phyloP scores from a whole-genome alignment of 1,140 invertebrate species.

The Polyergus mexicanus region DNA sequence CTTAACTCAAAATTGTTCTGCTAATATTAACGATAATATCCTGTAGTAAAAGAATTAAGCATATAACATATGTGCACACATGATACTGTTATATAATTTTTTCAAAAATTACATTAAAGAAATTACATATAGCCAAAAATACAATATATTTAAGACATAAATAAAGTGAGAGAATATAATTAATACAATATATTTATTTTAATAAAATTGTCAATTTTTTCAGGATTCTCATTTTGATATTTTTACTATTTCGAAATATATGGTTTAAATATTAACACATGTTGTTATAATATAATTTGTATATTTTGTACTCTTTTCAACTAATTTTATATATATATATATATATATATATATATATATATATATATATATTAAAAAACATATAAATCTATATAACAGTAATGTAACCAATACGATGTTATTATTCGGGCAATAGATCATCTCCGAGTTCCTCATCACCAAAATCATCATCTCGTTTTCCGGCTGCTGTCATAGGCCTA shows the following conservation, averaged over 20 bases:
- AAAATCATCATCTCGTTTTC: constrained; percentile 92
- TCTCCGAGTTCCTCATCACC: constrained; percentile 93
- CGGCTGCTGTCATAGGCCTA: constrained; percentile 92
- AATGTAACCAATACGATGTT: neutral
- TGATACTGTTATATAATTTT: neutral
- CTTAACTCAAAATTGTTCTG: neutral
- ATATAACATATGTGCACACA: neutral
- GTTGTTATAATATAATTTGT: neutral
- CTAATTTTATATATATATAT: neutral
- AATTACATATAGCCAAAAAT: neutral
- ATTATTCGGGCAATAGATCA: constrained; percentile 92
- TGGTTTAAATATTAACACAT: constrained; percentile 19
- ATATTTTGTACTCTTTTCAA: neutral
- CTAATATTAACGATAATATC: neutral
- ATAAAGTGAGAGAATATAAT: constrained; percentile 21
- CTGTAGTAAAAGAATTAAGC: constrained; percentile 13
- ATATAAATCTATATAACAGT: constrained; percentile 36
- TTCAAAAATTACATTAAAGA: neutral
- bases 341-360: too few species aligned
- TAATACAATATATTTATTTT: neutral
- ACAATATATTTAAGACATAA: neutral
- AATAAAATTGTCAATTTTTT: neutral
- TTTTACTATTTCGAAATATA: neutral
- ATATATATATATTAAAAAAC: neutral
- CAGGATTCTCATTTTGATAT: neutral